Base-by-base conservation (phyloP, 2,888 invertebrate genomes). In the Myopa tessellatipennis region DNA sequence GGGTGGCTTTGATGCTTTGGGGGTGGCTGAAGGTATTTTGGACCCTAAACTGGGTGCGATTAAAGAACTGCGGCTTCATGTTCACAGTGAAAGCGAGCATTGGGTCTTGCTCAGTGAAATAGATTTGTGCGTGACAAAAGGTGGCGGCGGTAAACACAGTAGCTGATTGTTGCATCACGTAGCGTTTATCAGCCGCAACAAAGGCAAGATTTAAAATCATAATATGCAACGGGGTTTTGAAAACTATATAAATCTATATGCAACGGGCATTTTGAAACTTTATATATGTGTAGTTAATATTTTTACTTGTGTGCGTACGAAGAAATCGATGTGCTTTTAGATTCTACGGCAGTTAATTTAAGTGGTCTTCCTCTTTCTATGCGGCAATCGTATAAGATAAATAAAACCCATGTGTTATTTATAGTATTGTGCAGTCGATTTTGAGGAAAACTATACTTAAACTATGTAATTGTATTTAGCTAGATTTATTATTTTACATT, bases 51-150 rank as follows among this genome's bases (percentile, higher is more conserved):
- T 94, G 63, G 95, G 95, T 63, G 92, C 92, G 79, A 90, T 98
- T 60, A 89, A 91, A 73, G 91, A 92, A 70, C 89, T 98, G 81
- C 92, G 97, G 70, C 90, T 98, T n/a, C 92, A 92, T 79, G 94
- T 97, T 26, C 94, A 94, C 82, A 92, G 92, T 79, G 93, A 95
- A 84, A 96, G 95, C 88, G 93, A 93, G 81, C 95, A 95, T 88
- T 98, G 97, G 98, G 95, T 95, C 8, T 94, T 98, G 82, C 91
- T 98, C 67, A 97, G 96, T 86, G 98, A 98, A 80, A 87, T 87
- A 61, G 86, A 87, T 77, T 80, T 87, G 38, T 85, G 86, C 77
- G 83, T 83, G 92, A 96, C 96, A 88, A 91, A 90, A 84, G 55
- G 26, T 12, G 60, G 6, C 58, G 60, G 10, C 4, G 68, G 38